Percentiles rank a stretch among this genome's conserved stretches.
phyloP scores from a whole-genome alignment of 23 tunicate species.

The Clavelina lepadiformis region DNA sequence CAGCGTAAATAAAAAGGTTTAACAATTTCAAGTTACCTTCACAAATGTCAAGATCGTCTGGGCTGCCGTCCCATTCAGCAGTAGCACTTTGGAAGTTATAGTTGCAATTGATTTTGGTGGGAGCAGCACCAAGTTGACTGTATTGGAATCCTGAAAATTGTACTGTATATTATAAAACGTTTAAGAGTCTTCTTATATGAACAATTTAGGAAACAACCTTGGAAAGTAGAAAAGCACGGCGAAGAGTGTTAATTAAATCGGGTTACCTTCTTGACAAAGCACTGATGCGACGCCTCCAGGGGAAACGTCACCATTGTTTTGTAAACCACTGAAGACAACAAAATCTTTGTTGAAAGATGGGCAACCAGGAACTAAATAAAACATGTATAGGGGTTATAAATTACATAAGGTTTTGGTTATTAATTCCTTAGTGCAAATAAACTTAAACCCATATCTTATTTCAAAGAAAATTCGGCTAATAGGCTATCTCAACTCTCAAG shows the following conservation, averaged over 20 bases:
- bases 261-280: slow-evolving; percentile 8
- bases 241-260: no score
- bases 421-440: not conserved
- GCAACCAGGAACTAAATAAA: slow-evolving; percentile 69
- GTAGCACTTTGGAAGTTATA: slow-evolving; percentile 75
- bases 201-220: no score
- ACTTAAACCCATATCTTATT: no score
- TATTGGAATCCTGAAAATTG: slow-evolving; percentile 27
- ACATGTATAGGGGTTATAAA: no score
- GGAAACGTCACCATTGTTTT: slow-evolving; percentile 36
- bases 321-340: slow-evolving; percentile 40
- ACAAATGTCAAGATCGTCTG: slow-evolving; percentile 61
- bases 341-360: slow-evolving; percentile 42
- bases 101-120: slow-evolving; percentile 50
- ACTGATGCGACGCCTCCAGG: slow-evolving; percentile 83
- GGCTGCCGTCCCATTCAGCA: slow-evolving; percentile 68
- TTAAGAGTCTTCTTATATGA: no score
- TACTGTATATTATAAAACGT: no score
- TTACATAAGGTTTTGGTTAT: not conserved
- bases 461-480: no score
- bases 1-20: not conserved
- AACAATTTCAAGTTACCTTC: slow-evolving; percentile 46
- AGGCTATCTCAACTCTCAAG: no score
- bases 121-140: slow-evolving; percentile 11
- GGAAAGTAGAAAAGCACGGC: no score